A percentile compares a stretch with the other conserved stretches of the same genome.
These are phyloP conservation scores for Leptinotarsa tumamoca DNA, from an alignment of 2,888 invertebrate genomes.

Conservation along the genomic window DNA sequence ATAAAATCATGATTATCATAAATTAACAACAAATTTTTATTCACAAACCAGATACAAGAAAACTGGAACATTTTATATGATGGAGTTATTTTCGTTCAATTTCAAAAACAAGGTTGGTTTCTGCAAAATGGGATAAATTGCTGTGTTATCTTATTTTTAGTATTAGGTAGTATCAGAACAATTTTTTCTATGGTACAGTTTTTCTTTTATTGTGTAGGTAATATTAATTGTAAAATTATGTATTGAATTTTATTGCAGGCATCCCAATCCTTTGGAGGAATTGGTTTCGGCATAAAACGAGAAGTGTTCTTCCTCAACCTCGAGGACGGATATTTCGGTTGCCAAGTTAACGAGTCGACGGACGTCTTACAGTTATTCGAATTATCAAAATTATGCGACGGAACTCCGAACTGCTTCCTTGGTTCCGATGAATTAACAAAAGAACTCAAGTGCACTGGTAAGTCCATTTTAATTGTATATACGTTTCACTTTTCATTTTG, in stretches of 20 bases:
- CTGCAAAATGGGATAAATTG: no score
- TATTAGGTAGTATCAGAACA: no score
- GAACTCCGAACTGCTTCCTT: constrained; percentile 88
- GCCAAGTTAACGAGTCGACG: constrained; percentile 96
- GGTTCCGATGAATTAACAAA: constrained; percentile 91
- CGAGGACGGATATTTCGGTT: constrained; percentile 97
- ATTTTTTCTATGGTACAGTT: no score
- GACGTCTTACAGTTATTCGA: constrained; percentile 95
- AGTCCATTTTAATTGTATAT: constrained; percentile 60
- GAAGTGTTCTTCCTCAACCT: constrained; percentile 97
- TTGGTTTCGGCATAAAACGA: constrained; percentile 86
- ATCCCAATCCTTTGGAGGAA: constrained; percentile 84
- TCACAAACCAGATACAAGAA: no score
- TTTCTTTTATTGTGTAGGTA: no score
- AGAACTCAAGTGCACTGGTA: constrained; percentile 95
- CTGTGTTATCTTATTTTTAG: no score
- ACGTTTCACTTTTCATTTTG: background rate
- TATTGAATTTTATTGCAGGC: constrained; percentile 68
- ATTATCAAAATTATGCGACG: constrained; percentile 94
- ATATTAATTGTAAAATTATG: no score
- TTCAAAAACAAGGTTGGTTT: no score
- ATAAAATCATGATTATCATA: no score
- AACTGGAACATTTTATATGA: no score
- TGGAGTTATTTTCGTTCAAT: no score
- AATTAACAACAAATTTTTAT: no score